A percentile compares a stretch with the other conserved stretches of the same genome.
Evolutionary conservation across 2,797 vertebrate genomes (phyloP).

Genomic region (Lagorchestes hirsutus): DNA sequence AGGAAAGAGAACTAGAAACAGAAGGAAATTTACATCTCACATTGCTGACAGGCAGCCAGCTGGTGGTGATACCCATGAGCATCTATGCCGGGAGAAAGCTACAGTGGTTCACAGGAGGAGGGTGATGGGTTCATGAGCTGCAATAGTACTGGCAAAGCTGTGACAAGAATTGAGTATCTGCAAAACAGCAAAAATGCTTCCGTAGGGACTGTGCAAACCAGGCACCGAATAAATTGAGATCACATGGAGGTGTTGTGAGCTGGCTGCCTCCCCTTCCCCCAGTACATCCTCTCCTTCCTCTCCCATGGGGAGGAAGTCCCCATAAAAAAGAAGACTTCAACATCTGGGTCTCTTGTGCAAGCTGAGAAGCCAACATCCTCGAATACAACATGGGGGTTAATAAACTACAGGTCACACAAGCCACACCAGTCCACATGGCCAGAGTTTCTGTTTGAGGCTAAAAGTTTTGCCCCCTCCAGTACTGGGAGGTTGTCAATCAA

Average conservation of each 20-base stretch:
- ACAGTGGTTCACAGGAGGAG: not conserved
- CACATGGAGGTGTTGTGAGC: not conserved
- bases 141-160: constrained; percentile 6
- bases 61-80: not conserved
- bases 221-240: constrained; percentile 43
- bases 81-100: constrained; percentile 41
- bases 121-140: constrained; percentile 17
- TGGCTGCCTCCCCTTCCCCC: not conserved
- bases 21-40: not conserved
- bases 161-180: not conserved
- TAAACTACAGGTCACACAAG: constrained; percentile 7
- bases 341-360: constrained; percentile 8
- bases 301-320: constrained; percentile 15
- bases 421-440: not conserved
- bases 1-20: constrained; percentile 23
- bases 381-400: not conserved
- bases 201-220: constrained; percentile 21
- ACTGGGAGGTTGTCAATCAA: constrained; percentile 59
- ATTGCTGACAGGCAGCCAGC: constrained; percentile 36
- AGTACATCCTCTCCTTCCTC: constrained; percentile 10
- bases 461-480: constrained; percentile 56
- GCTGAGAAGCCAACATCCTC: not conserved
- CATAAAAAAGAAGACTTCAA: constrained; percentile 13
- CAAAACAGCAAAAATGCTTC: constrained; percentile 12
- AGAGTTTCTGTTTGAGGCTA: constrained; percentile 26